Evolutionary conservation across 2,797 vertebrate species (phyloP).

Genomic region (Pangasius larnaudii): DNA sequence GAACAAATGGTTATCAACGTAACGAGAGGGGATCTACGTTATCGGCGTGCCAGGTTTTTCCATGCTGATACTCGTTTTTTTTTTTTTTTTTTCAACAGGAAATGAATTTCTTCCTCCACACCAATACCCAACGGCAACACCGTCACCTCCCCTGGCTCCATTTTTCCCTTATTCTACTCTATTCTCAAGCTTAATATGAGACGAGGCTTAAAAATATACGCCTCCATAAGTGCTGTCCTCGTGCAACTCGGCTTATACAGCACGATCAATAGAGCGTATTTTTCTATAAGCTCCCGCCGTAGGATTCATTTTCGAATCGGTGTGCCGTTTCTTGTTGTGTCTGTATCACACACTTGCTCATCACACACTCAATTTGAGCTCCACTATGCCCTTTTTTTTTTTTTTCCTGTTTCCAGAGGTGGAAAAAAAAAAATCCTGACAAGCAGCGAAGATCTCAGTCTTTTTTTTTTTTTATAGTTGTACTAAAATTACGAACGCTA

Average conservation of each 20-base stretch:
- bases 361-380: constrained; percentile 7
- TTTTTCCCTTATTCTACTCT: background rate
- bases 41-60: constrained; percentile 91
- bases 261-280: constrained; percentile 71
- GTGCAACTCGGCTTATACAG: constrained; percentile 67
- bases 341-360: background rate
- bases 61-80: constrained; percentile 83
- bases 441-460: background rate
- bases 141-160: background rate
- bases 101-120: constrained; percentile 85
- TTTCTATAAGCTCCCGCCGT: constrained; percentile 36
- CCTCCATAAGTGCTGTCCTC: constrained; percentile 51
- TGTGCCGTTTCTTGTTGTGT: background rate
- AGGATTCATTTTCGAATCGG: background rate
- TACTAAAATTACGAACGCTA: background rate
- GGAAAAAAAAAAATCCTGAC: background rate
- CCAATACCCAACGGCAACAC: constrained; percentile 45
- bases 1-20: constrained; percentile 99
- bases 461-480: background rate
- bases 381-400: background rate
- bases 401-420: background rate
- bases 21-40: constrained; percentile 83
- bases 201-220: constrained; percentile 14
- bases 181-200: background rate
- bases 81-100: constrained; percentile 87